Conservation (phyloP, 2,113 vertebrate genomes). For the Arenaria interpres region DNA sequence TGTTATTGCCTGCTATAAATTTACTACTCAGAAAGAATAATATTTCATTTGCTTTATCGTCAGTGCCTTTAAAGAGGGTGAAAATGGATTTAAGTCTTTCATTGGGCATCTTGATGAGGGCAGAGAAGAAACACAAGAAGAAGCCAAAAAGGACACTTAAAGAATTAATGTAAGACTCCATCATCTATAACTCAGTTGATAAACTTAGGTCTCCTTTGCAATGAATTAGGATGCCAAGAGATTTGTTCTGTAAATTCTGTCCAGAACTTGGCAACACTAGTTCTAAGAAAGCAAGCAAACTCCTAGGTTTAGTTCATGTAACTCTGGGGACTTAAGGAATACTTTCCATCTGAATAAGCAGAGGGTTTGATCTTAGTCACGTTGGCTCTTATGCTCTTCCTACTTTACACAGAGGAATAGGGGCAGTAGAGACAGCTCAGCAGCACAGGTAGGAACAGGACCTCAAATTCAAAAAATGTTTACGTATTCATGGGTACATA, state of each 20-base stretch:
- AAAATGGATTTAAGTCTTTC: constrained; percentile 61
- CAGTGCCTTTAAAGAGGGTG: constrained; percentile 3
- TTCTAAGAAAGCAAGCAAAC: constrained; percentile 14
- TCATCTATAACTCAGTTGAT: constrained; percentile 41
- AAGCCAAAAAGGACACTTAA: not conserved
- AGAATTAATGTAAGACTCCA: constrained; percentile 5
- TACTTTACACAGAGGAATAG: not conserved
- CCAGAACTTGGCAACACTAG: constrained; percentile 42
- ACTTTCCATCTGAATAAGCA: constrained; percentile 48
- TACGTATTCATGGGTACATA: not conserved
- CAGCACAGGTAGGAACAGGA: not conserved
- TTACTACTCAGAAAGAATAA: constrained; percentile 49
- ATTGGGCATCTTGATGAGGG: not conserved
- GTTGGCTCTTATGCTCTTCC: not conserved
- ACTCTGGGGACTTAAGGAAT: constrained; percentile 9
- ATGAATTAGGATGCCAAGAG: constrained; percentile 46
- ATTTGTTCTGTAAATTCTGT: constrained; percentile 54
- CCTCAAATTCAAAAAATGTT: not conserved
- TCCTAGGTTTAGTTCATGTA: constrained; percentile 11
- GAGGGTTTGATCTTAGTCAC: not conserved
- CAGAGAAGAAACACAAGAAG: constrained; percentile 3
- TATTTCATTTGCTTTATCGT: constrained; percentile 51
- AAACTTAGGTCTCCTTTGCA: constrained; percentile 39
- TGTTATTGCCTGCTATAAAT: constrained; percentile 64
- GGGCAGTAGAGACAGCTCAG: not conserved